These are phyloP conservation scores for Selene dorsalis DNA, from an alignment of 2,797 vertebrate species.

Conservation along the genomic window DNA sequence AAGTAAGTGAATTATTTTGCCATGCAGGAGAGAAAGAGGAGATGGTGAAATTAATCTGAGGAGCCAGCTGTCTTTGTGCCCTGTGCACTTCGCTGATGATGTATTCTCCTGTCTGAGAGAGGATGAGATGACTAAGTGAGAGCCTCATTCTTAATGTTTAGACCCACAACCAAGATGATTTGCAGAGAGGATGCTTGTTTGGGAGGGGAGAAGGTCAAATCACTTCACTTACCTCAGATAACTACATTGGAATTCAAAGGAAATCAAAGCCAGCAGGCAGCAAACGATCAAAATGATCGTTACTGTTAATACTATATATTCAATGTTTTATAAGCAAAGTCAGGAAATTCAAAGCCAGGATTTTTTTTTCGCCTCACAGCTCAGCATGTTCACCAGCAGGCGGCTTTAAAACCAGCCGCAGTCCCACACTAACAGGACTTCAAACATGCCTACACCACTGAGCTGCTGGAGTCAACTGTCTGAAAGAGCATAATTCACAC, in stretches of 20 bases:
- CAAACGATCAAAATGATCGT: not conserved
- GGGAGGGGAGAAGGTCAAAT: conserved; percentile 46
- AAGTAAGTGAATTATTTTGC: conserved; percentile 73
- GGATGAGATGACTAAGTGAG: conserved; percentile 64
- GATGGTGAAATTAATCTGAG: conserved; percentile 72
- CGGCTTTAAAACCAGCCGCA: conserved; percentile 5
- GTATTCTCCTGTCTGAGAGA: conserved; percentile 63
- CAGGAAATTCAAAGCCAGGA: conserved; percentile 16
- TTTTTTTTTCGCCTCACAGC: not conserved
- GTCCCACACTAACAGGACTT: conserved; percentile 14
- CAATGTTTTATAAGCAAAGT: conserved; percentile 6
- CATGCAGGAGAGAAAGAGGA: conserved; percentile 55
- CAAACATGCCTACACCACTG: conserved; percentile 19
- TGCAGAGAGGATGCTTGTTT: conserved; percentile 23
- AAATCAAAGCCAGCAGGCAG: not conserved
- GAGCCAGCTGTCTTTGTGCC: conserved; percentile 76
- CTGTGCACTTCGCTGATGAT: conserved; percentile 73
- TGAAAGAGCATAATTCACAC: conserved; percentile 29
- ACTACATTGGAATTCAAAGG: conserved; percentile 10
- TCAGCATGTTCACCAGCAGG: not conserved
- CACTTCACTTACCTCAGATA: conserved; percentile 16
- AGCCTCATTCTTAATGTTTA: conserved; percentile 51
- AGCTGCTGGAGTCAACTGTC: conserved; percentile 15
- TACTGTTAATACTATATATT: not conserved
- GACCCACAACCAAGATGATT: conserved; percentile 42